phyloP scores from a whole-genome alignment of 2,888 invertebrate species.

The Trachelus troglodyta region DNA sequence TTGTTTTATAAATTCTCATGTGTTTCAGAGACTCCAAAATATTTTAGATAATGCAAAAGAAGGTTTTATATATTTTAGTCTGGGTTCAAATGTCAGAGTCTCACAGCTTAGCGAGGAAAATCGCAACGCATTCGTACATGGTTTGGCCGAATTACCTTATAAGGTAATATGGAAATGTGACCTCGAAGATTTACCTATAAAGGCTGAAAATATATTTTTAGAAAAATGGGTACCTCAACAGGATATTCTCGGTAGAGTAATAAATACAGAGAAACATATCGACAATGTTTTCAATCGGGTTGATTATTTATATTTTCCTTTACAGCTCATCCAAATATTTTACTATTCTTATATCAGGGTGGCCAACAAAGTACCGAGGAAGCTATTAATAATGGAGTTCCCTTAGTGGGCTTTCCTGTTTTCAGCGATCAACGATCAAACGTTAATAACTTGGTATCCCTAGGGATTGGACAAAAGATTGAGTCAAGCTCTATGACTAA shows the following conservation, averaged over 20 bases:
- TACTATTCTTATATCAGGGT: conserved; percentile 16
- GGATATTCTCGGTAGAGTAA: conserved; percentile 16
- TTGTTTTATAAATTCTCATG: background rate
- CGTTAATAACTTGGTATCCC: conserved; percentile 1
- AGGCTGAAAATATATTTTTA: conserved; percentile 32
- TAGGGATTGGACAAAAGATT: background rate
- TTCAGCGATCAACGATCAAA: conserved; percentile 13
- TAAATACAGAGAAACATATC: background rate
- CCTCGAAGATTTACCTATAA: conserved; percentile 14
- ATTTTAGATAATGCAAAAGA: conserved; percentile 32
- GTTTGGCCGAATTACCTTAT: conserved; percentile 35
- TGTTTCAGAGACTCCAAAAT: background rate
- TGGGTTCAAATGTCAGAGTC: conserved; percentile 34
- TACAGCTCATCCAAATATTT: conserved; percentile 15
- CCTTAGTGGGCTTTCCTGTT: conserved; percentile 13
- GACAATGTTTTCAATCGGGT: background rate
- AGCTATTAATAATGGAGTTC: conserved; percentile 8
- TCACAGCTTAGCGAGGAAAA: conserved; percentile 1
- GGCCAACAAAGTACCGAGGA: conserved; percentile 19
- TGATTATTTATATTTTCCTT: background rate
- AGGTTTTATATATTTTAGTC: conserved; percentile 45
- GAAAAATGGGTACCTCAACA: conserved; percentile 42
- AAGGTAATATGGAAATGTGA: conserved; percentile 44
- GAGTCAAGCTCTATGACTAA: background rate
- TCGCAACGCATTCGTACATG: conserved; percentile 24